A percentile compares a stretch with the other conserved stretches of the same genome.
Conservation (phyloP, 1,140 invertebrate genomes). For the Melitaea cinxia region DNA sequence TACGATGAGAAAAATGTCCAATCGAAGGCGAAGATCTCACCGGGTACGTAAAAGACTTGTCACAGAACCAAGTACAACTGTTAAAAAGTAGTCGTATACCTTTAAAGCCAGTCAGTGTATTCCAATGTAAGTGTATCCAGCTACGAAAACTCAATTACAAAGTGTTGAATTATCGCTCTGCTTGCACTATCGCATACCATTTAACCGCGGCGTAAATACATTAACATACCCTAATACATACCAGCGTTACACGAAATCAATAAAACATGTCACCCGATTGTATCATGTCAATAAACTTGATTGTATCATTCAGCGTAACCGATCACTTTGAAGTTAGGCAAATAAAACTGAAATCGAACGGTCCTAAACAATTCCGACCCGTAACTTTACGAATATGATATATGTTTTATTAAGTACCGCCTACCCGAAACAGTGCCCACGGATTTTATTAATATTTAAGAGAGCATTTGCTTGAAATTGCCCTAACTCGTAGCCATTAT, state of each 20-base stretch:
- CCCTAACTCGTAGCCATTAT: too few species aligned
- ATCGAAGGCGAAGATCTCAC: too few species aligned
- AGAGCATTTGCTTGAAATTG: neutral
- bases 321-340: slow-evolving; percentile 10
- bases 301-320: neutral
- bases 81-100: too few species aligned
- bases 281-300: slow-evolving; percentile 8
- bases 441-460: neutral
- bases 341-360: slow-evolving; percentile 14
- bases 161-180: too few species aligned
- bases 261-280: neutral
- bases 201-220: neutral
- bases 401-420: neutral
- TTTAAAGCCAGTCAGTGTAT: too few species aligned
- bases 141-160: too few species aligned
- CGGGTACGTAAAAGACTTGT: too few species aligned
- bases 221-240: too few species aligned
- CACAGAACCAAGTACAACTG: too few species aligned
- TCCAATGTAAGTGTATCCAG: too few species aligned
- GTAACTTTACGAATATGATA: slow-evolving; percentile 2
- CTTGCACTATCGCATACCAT: too few species aligned
- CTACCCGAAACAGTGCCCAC: neutral
- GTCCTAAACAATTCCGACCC: slow-evolving; percentile 11
- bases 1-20: too few species aligned
- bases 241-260: slow-evolving; percentile 10